Conservation (phyloP, 2,888 invertebrate species). For the Troglohyphantes excavatus region DNA sequence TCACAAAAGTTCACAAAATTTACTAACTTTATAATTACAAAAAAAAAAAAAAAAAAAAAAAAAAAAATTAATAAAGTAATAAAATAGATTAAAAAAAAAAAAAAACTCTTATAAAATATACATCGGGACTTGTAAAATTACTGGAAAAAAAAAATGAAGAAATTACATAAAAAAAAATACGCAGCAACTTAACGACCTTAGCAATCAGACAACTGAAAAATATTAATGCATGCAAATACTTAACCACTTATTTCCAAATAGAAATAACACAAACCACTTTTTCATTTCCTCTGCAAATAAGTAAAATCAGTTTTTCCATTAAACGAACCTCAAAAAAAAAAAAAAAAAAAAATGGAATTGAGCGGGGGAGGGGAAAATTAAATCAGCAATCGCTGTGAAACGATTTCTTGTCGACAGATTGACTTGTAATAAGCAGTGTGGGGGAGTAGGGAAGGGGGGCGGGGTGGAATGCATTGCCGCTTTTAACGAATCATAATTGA, state of each 20-base stretch:
- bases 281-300: slow-evolving; percentile 34
- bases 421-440: slow-evolving; percentile 61
- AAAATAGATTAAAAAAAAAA: too few relatives aligned
- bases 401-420: slow-evolving; percentile 62
- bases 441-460: slow-evolving; percentile 37
- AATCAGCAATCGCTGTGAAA: slow-evolving; percentile 63
- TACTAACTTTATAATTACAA: too few relatives aligned
- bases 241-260: slow-evolving; percentile 46
- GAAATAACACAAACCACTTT: slow-evolving; percentile 12
- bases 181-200: too few relatives aligned
- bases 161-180: too few relatives aligned
- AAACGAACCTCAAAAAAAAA: neutral
- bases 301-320: neutral
- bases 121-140: too few relatives aligned
- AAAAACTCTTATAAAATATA: too few relatives aligned
- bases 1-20: too few relatives aligned
- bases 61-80: too few relatives aligned
- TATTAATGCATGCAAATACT: neutral
- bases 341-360: neutral
- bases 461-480: slow-evolving; percentile 43
- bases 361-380: slow-evolving; percentile 49
- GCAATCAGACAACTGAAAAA: neutral
- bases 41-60: too few relatives aligned
- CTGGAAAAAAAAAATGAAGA: too few relatives aligned
- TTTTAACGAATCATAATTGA: slow-evolving; percentile 78